These are phyloP conservation scores for Mugil cephalus DNA, from an alignment of 2,113 vertebrate genomes.

Conservation along the genomic window DNA sequence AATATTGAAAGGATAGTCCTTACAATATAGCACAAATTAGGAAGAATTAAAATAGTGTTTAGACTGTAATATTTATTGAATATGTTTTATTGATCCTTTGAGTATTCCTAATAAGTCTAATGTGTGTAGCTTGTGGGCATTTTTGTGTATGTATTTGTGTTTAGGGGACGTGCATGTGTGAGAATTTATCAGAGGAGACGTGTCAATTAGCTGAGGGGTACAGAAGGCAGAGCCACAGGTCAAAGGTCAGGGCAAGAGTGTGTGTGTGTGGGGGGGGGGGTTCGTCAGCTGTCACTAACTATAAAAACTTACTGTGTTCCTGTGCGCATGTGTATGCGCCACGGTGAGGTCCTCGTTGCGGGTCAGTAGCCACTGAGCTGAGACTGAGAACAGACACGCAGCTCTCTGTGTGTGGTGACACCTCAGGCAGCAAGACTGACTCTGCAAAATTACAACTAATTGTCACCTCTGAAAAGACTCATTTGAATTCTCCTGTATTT, in stretches of 20 bases:
- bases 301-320: conserved; percentile 75
- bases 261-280: conserved; percentile 59
- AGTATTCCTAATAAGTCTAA: background rate
- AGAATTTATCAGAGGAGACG: conserved; percentile 74
- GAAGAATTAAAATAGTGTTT: background rate
- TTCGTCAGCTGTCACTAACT: conserved; percentile 80
- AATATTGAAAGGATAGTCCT: background rate
- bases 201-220: conserved; percentile 72
- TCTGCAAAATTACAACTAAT: conserved; percentile 8
- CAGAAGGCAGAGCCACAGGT: conserved; percentile 67
- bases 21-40: background rate
- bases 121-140: background rate
- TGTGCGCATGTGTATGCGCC: conserved; percentile 13
- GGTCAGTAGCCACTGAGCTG: conserved; percentile 52
- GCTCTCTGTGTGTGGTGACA: conserved; percentile 54
- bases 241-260: conserved; percentile 65
- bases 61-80: background rate
- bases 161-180: conserved; percentile 22
- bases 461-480: background rate
- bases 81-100: background rate
- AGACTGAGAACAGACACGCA: conserved; percentile 53
- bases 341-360: conserved; percentile 27
- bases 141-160: conserved; percentile 22
- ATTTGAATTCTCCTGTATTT: background rate
- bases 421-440: conserved; percentile 5